Conservation (phyloP, 2,113 vertebrate species). For the Seriola rivoliana region DNA sequence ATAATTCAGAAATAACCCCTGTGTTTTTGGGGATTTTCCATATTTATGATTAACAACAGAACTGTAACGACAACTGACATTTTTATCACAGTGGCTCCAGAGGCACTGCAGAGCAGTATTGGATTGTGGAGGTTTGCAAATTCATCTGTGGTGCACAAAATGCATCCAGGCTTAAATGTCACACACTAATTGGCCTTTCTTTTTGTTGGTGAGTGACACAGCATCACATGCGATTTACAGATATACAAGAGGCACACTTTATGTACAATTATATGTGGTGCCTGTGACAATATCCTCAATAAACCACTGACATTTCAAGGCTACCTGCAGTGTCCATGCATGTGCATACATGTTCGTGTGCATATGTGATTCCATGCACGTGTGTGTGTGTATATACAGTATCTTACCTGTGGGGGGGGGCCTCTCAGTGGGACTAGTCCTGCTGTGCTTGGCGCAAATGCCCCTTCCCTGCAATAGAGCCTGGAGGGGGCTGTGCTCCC, state of each 20-base stretch:
- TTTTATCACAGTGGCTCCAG: slow-evolving; percentile 59
- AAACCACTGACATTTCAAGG: background rate
- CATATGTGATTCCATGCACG: slow-evolving; percentile 52
- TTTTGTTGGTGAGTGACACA: slow-evolving; percentile 52
- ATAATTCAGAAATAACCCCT: background rate
- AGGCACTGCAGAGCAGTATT: slow-evolving; percentile 60
- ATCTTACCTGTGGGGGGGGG: slow-evolving; percentile 85
- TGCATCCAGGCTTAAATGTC: slow-evolving; percentile 65
- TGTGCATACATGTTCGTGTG: slow-evolving; percentile 29
- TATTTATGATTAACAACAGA: slow-evolving; percentile 21
- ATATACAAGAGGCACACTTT: slow-evolving; percentile 20
- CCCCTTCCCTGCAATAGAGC: slow-evolving; percentile 88
- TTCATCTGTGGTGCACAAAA: slow-evolving; percentile 65
- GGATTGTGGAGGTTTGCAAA: slow-evolving; percentile 53
- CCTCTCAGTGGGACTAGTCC: slow-evolving; percentile 80
- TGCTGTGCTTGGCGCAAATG: slow-evolving; percentile 82
- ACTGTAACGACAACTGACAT: slow-evolving; percentile 42
- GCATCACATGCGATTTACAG: slow-evolving; percentile 55
- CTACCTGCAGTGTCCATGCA: slow-evolving; percentile 39
- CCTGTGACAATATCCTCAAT: background rate
- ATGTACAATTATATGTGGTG: slow-evolving; percentile 1
- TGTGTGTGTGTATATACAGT: slow-evolving; percentile 35
- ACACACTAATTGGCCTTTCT: slow-evolving; percentile 49
- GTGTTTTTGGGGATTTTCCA: background rate
- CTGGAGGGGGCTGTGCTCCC: slow-evolving; percentile 86